Base-by-base conservation (phyloP, 1,140 invertebrate genomes). In the Pteromalus puparum region DNA sequence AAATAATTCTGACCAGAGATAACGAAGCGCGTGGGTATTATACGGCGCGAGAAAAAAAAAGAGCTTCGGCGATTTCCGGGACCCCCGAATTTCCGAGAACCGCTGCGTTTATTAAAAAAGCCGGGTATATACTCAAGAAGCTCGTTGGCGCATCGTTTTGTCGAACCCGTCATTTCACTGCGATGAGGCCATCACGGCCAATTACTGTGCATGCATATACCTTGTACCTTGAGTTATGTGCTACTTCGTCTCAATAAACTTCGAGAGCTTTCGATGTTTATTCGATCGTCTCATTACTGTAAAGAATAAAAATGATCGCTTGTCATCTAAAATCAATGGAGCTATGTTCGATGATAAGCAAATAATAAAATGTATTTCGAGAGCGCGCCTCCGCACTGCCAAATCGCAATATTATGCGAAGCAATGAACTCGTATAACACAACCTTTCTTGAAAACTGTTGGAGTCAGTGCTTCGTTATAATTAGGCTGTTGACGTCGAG, bases 41-140 rank as follows among this genome's bases (percentile, higher is more conserved):
- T 53, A 53, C 48, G 13, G 13, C 3, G 48, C 2, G 48, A n/a
- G 6, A 1, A 65, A 48, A 42, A 38, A 61, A 79, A 68, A 38
- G 67, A 79, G 15, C 12, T n/a, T 42, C 12, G 61, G n/a, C 5
- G 38, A 79, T 79, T 79, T 79, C 77, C 77, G 77, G 77, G 77
- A 68, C 77, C 34, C 9, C 6, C 42, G 77, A 12, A 79, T 79
- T 79, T 79, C 61, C 18, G 24, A 79, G 77, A 79, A 79, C 65
- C n/a, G 77, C 9, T 42, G 61, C 7, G 61, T 15, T 7, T n/a
- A 21, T 61, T 61, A 61, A 61, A 61, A 61, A 61, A 61, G 21
- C 30, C 30, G 30, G 30, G 0, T 34, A 6, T 61, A n/a, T n/a
- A n/a, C 38, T 42, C 38, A 7, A 24, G 38, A 24, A 38, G 34